Evolutionary conservation across 1,140 invertebrate species (phyloP).

Genomic region (Cotesia typhae): DNA sequence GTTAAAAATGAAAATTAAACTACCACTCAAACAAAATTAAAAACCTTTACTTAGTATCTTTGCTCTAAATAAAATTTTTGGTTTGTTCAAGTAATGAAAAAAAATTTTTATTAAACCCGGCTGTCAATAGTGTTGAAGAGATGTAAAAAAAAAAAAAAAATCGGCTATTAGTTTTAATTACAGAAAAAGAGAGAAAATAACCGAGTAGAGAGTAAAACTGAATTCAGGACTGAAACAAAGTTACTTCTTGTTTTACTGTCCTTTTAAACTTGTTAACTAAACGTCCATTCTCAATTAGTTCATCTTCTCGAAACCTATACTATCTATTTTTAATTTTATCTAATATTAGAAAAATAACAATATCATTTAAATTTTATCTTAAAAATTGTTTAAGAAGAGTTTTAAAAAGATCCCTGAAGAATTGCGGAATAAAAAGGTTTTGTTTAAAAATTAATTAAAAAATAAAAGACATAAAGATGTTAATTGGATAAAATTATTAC

Average conservation of each 20-base stretch:
- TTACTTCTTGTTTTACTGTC: slow-evolving; percentile 4
- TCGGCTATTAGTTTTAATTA: slow-evolving; percentile 6
- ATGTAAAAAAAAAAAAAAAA: background rate
- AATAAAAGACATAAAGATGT: too few relatives aligned
- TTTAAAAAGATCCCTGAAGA: too few relatives aligned
- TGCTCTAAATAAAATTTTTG: too few relatives aligned
- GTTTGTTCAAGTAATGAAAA: background rate
- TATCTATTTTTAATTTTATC: background rate
- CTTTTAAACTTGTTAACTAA: slow-evolving; percentile 1
- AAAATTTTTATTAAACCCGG: background rate
- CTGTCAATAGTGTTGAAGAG: background rate
- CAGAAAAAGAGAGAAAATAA: too few relatives aligned
- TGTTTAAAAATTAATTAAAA: too few relatives aligned
- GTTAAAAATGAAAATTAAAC: too few relatives aligned
- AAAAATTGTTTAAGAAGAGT: too few relatives aligned
- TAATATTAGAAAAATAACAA: slow-evolving; percentile 1
- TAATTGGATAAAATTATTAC: background rate
- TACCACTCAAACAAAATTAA: too few relatives aligned
- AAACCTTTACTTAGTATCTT: too few relatives aligned
- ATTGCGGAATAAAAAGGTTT: too few relatives aligned
- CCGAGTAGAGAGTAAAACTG: background rate
- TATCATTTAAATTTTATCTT: background rate
- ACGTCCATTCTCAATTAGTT: background rate
- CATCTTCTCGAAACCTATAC: background rate
- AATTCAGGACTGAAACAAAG: background rate